phyloP scores from a whole-genome alignment of 2,888 invertebrate species.

The Caenorhabditis sinica region DNA sequence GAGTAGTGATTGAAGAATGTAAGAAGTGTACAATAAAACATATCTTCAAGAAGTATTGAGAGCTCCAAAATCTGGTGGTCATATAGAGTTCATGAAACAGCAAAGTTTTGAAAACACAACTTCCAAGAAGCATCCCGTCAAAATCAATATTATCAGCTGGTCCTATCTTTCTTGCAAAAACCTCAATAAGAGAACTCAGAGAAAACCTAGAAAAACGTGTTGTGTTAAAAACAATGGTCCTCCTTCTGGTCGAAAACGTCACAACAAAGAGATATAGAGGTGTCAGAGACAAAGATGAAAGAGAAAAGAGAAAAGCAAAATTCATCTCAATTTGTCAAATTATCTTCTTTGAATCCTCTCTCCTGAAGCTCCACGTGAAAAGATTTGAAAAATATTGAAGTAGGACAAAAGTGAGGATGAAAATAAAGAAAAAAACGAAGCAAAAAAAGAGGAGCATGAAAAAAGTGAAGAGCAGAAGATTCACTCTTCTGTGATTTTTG shows the following conservation, averaged over 20 bases:
- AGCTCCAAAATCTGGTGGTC: too few relatives aligned
- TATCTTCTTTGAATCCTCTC: slow-evolving; percentile 17
- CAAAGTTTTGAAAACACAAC: neutral
- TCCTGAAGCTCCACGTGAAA: slow-evolving; percentile 5
- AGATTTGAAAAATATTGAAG: slow-evolving; percentile 2
- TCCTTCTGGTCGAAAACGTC: slow-evolving; percentile 5
- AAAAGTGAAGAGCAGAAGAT: slow-evolving; percentile 14
- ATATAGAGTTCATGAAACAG: neutral
- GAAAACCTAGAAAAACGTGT: slow-evolving; percentile 27
- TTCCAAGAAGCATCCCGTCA: neutral
- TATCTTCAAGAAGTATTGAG: too few relatives aligned
- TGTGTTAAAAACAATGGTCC: slow-evolving; percentile 33
- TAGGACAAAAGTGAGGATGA: slow-evolving; percentile 2
- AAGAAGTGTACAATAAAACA: too few relatives aligned
- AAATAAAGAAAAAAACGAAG: slow-evolving; percentile 3
- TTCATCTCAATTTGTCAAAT: slow-evolving; percentile 45
- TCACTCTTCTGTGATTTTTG: slow-evolving; percentile 39
- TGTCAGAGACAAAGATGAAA: slow-evolving; percentile 4
- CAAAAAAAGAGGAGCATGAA: slow-evolving; percentile 15
- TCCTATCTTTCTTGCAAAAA: neutral
- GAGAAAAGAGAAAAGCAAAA: neutral
- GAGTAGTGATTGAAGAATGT: too few relatives aligned
- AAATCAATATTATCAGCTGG: neutral
- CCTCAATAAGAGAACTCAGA: neutral
- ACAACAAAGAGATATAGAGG: slow-evolving; percentile 34